Base-by-base conservation (phyloP, 2,888 invertebrate genomes). In the Xestobium rufovillosum region DNA sequence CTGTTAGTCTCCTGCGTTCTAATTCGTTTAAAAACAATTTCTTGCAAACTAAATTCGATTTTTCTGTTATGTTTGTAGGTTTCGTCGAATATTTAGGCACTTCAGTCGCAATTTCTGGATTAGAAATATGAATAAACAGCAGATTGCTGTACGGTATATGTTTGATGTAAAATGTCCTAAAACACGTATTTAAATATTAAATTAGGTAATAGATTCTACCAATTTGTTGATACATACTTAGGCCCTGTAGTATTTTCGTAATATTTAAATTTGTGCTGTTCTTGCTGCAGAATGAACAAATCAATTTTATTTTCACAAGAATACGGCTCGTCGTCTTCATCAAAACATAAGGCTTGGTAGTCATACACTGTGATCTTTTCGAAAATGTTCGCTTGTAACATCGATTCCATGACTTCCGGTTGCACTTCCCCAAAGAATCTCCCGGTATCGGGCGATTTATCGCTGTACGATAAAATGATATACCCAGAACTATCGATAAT, bases 401-500 rank as follows among this genome's bases (percentile, higher is more conserved):
- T 78, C 1, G 79, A 75, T 36, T 79, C 72, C 75, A 92, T 77
- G 2, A 91, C 76, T 19, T 80, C 77, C 8, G 81, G 80, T 48
- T 86, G 80, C 14, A 86, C 69, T 43, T 81, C 81, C 0, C 94
- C 94, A 60, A 94, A 89, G 67, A 95, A 94, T 50, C 72, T 71
- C 0, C 94, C 92, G 1, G 83, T 83, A 32, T 83, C 71, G 25
- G 73, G 69, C 19, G 70, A 65, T n/a, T n/a, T n/a, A 12, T 77
- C 67, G n/a, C 76, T 70, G 50, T 78, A 74, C 0, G 87, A 78
- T 6, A 88, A 69, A 1, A 94, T 74, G 4, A 91, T 72, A 60
- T 90, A 95, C 0, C 91, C 95, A 52, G 90, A 89, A 60, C 84
- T 86, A 60, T 95, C 95, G 26, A 95, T 72, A n/a, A 95, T 72